Percentiles rank a stretch among this genome's conserved stretches.
phyloP scores from a whole-genome alignment of 1,140 invertebrate species.

The Andricus grossulariae region DNA sequence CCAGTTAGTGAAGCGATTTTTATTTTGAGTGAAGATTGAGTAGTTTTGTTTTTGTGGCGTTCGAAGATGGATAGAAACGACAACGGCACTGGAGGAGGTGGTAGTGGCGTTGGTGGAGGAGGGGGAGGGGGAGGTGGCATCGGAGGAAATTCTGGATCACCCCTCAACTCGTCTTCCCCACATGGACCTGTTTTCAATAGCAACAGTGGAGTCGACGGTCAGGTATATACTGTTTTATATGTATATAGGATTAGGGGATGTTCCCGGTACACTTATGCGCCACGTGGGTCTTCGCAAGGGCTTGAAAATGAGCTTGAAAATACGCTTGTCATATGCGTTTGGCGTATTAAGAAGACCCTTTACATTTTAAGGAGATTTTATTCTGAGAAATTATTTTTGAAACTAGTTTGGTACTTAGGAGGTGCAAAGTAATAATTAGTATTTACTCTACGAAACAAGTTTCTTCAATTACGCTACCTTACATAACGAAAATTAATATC shows the following conservation, averaged over 20 bases:
- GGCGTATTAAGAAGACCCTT: neutral
- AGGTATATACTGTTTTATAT: constrained; percentile 50
- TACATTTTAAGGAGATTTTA: constrained; percentile 1
- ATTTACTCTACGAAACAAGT: no score
- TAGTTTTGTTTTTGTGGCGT: constrained; percentile 7
- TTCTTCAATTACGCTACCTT: no score
- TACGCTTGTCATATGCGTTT: neutral
- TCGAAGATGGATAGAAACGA: constrained; percentile 65
- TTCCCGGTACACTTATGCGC: neutral
- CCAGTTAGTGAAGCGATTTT: constrained; percentile 14
- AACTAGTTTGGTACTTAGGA: constrained; percentile 1
- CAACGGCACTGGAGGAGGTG: constrained; percentile 45
- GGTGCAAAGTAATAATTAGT: no score
- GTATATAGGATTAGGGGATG: constrained; percentile 18
- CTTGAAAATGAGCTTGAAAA: neutral
- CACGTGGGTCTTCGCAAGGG: constrained; percentile 1
- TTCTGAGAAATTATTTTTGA: neutral
- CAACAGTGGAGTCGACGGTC: constrained; percentile 59
- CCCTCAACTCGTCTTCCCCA: constrained; percentile 61
- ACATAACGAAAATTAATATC: no score
- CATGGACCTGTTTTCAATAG: constrained; percentile 57
- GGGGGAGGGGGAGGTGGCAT: constrained; percentile 46
- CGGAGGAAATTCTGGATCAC: constrained; percentile 59
- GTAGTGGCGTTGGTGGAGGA: constrained; percentile 55
- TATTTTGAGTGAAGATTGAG: constrained; percentile 15